phyloP scores from a whole-genome alignment of 2,797 vertebrate genomes.

The Otus scops region DNA sequence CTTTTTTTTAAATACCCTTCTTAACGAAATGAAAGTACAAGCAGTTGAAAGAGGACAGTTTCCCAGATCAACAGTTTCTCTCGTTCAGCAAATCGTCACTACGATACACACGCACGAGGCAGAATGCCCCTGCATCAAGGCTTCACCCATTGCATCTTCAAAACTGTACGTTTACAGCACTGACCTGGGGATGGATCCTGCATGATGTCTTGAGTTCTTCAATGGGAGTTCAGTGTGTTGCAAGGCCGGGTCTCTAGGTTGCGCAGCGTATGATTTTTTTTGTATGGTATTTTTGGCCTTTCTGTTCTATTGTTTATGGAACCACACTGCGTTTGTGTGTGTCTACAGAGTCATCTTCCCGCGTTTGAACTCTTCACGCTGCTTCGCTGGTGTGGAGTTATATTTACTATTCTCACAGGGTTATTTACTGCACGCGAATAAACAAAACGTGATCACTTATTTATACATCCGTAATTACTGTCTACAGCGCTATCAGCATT shows the following conservation, averaged over 20 bases:
- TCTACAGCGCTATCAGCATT: neutral
- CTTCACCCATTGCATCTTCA: neutral
- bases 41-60: neutral
- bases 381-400: constrained; percentile 3
- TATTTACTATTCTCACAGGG: constrained; percentile 46
- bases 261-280: neutral
- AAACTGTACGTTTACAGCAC: neutral
- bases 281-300: neutral
- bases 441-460: constrained; percentile 53
- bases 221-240: neutral
- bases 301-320: neutral
- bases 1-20: neutral
- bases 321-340: neutral
- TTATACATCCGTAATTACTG: constrained; percentile 28
- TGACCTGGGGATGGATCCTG: neutral
- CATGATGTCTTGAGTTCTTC: neutral
- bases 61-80: neutral
- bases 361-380: neutral
- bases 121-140: neutral
- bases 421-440: constrained; percentile 52
- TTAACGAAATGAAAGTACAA: neutral
- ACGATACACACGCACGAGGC: neutral
- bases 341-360: constrained; percentile 14
- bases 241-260: neutral
- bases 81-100: neutral